phyloP scores from a whole-genome alignment of 2,797 vertebrate genomes.

The Periophthalmus magnuspinnatus region DNA sequence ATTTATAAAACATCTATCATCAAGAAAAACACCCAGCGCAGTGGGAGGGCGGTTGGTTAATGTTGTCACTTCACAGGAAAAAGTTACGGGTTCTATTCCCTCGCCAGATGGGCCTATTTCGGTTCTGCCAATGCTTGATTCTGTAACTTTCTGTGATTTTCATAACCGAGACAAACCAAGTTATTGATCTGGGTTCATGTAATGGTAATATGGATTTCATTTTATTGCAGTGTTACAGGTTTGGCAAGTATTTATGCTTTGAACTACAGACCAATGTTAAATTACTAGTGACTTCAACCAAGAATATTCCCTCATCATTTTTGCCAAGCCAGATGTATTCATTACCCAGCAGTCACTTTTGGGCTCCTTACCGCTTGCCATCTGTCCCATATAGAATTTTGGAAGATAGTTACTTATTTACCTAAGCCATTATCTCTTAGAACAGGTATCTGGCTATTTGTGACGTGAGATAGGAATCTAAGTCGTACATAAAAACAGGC shows the following conservation, averaged over 20 bases:
- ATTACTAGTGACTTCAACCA: slow-evolving; percentile 9
- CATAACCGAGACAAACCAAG: neutral
- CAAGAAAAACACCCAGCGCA: slow-evolving; percentile 1
- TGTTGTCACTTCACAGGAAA: neutral
- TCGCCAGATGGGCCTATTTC: neutral
- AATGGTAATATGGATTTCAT: too few species aligned
- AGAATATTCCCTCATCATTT: slow-evolving; percentile 25
- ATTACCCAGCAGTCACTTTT: slow-evolving; percentile 51
- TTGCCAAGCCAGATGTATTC: slow-evolving; percentile 36
- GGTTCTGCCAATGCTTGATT: neutral
- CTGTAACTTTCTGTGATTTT: neutral
- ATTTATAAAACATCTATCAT: slow-evolving; percentile 1
- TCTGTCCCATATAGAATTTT: slow-evolving; percentile 49
- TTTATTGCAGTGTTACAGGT: neutral
- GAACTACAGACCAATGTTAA: neutral
- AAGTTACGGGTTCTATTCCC: neutral
- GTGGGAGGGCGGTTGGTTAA: neutral
- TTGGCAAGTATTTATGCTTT: neutral
- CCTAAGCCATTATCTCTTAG: slow-evolving; percentile 44
- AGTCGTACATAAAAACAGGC: slow-evolving; percentile 43
- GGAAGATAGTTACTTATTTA: slow-evolving; percentile 39
- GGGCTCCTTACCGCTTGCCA: slow-evolving; percentile 50
- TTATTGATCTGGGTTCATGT: neutral
- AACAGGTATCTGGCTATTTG: too few species aligned
- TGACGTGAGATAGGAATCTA: too few species aligned